phyloP scores from a whole-genome alignment of 2,797 vertebrate species.

The Hapalemur alaotrensis region DNA sequence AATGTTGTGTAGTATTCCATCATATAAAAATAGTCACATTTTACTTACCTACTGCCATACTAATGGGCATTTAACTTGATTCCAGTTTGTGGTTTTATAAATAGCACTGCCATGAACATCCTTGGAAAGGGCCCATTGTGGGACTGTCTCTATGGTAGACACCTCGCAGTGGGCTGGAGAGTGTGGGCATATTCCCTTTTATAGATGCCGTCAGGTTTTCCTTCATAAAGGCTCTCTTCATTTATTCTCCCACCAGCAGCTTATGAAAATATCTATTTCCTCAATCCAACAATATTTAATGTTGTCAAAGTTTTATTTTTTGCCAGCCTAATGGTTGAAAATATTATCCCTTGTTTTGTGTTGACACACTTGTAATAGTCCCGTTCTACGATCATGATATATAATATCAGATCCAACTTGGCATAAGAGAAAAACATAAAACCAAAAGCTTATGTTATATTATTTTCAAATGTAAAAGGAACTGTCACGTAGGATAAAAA shows the following conservation, averaged over 20 bases:
- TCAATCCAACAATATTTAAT: not conserved
- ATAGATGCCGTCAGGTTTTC: not conserved
- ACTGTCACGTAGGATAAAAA: not conserved
- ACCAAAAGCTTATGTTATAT: not conserved
- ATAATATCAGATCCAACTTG: not conserved
- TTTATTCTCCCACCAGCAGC: not conserved
- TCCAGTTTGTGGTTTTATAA: not conserved
- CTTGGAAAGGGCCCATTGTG: not conserved
- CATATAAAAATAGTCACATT: not conserved
- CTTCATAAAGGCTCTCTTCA: not conserved
- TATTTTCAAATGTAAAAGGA: slow-evolving; percentile 3
- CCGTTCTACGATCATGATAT: not conserved
- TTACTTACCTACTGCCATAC: not conserved
- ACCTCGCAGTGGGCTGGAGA: not conserved
- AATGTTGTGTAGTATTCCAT: not conserved
- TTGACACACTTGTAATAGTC: not conserved
- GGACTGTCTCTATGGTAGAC: not conserved
- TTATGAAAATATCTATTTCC: not conserved
- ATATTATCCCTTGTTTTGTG: not conserved
- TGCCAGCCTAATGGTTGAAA: not conserved
- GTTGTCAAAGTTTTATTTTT: not conserved
- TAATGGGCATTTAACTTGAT: not conserved
- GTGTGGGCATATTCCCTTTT: not conserved
- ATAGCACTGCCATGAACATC: not conserved
- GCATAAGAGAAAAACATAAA: not conserved